Evolutionary conservation across 1,140 invertebrate genomes (phyloP), one percentile per base, ranked within the genome.

Genomic region (Drosophila auraria): DNA sequence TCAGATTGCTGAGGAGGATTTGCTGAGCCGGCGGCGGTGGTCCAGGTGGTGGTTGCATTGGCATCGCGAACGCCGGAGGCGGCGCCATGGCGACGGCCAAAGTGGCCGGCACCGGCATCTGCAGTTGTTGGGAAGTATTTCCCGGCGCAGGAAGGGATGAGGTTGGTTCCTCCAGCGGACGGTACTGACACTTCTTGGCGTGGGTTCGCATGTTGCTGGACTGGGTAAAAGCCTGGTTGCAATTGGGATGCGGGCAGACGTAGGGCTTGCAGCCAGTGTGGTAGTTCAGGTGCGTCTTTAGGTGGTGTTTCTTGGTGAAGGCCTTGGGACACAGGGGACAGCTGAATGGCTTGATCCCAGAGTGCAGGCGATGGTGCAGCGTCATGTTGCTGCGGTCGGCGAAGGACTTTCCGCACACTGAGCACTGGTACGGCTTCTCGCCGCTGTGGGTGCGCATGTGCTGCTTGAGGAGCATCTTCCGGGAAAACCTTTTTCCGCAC

Each of bases 401-500:
- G 90, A 98, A 93, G 30, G 91, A 92, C 50, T 93, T 93, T 20
- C 92, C 91, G 27, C 92, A 93, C 1, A 93, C 92, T 0, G 91
- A 91, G 54, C 92, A 93, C 72, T 92, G 84, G 62, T 93, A 93
- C 1, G 92, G 92, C 58, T 93, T 93, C 57, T 92, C 90, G 30
- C 92, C 92, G 40, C 96, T 96, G 82, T 96, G 96, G 0, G 96
- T 97, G 8, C 96, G 93, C 80, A 96, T 94, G 83, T 97, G 96
- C 83, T 97, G 96, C 81, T 97, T 97, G 33, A 97, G 93, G 1
- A 97, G 92, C 95, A 97, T 96, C 93, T 97, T 97, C 14, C 96
- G 95, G 11, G 97, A 96, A 89, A 98, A 98, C 5, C 96, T 94
- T 80, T 98, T 97, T n/a, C 96, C 96, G 84, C 98, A 98, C 20